Evolutionary conservation across 1,140 invertebrate species (phyloP).

Genomic region (Drosophila grimshawi): DNA sequence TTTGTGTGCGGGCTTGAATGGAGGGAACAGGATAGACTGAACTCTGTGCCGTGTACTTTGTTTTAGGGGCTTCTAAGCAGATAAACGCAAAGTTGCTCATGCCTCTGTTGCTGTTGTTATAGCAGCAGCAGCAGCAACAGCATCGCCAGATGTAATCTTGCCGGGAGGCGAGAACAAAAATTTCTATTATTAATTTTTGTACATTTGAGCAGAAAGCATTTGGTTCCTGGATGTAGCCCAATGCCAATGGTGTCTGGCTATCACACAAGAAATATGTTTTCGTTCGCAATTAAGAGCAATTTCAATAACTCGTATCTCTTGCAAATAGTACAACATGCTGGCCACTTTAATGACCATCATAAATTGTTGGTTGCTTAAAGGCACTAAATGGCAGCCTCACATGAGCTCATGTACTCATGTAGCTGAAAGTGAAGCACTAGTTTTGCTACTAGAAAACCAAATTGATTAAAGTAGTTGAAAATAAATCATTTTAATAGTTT

Average conservation of each 20-base stretch:
- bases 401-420: background rate
- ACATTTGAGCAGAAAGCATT: conserved; percentile 56
- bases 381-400: background rate
- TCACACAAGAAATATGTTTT: conserved; percentile 2
- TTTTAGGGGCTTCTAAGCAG: conserved; percentile 55
- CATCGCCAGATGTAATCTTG: conserved; percentile 61
- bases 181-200: conserved; percentile 75
- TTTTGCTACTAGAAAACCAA: no score
- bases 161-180: conserved; percentile 48
- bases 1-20: conserved; percentile 28
- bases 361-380: conserved; percentile 23
- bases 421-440: background rate
- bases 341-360: conserved; percentile 29
- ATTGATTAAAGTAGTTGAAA: background rate
- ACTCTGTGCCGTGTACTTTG: conserved; percentile 2
- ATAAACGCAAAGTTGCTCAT: conserved; percentile 42
- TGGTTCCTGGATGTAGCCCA: background rate
- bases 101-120: conserved; percentile 11
- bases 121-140: conserved; percentile 26
- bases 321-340: conserved; percentile 29
- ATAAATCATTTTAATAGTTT: background rate
- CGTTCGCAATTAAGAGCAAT: conserved; percentile 47
- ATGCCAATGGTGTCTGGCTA: conserved; percentile 25
- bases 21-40: background rate
- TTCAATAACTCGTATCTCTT: conserved; percentile 22